Conservation (phyloP, 2,113 vertebrate species). For the Acrocephalus kingi region DNA sequence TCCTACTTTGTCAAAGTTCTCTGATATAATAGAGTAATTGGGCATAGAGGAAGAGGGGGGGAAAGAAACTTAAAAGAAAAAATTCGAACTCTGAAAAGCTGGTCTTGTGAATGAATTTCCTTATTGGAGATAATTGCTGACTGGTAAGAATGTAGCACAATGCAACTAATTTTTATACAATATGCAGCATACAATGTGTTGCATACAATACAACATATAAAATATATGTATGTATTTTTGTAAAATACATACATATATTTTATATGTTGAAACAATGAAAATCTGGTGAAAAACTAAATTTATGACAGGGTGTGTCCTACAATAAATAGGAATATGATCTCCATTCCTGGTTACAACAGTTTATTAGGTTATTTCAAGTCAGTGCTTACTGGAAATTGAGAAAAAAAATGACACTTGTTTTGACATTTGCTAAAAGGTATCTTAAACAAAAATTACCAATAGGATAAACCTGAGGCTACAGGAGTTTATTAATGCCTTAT, state of each 20-base stretch:
- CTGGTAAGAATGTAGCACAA: neutral
- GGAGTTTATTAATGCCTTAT: neutral
- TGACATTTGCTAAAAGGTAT: neutral
- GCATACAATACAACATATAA: neutral
- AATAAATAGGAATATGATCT: neutral
- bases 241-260: neutral
- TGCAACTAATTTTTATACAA: neutral
- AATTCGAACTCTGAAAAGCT: neutral
- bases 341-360: neutral
- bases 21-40: neutral
- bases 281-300: neutral
- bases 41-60: neutral
- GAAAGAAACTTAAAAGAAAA: neutral
- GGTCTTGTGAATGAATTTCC: neutral
- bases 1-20: neutral
- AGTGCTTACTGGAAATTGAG: neutral
- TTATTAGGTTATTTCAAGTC: neutral
- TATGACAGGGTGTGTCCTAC: neutral
- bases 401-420: neutral
- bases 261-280: neutral
- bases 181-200: neutral
- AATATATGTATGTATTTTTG: neutral
- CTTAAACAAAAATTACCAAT: neutral
- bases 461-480: neutral
- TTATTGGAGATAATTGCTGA: neutral